Percentiles rank a stretch among this genome's conserved stretches.
Conservation (phyloP, 2,113 vertebrate genomes). For the Cottus gobio region DNA sequence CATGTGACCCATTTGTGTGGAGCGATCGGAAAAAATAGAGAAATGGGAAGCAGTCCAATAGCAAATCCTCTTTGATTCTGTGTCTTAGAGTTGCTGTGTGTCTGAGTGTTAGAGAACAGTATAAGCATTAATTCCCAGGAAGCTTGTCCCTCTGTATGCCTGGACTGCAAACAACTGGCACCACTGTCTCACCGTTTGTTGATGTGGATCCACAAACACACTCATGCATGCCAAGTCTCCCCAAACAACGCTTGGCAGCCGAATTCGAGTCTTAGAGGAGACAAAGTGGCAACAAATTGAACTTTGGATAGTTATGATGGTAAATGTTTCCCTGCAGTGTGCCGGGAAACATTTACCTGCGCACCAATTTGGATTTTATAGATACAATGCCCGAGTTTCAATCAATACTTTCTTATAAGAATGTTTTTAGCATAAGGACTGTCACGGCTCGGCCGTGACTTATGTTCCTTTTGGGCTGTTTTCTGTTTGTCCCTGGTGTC, state of each 20-base stretch:
- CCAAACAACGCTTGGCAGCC: constrained; percentile 34
- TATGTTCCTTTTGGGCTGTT: too few species aligned
- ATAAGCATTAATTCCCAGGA: constrained; percentile 49
- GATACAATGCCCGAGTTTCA: background rate
- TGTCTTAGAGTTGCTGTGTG: constrained; percentile 26
- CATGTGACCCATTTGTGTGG: background rate
- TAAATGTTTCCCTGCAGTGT: background rate
- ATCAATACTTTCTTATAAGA: background rate
- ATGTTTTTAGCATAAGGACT: too few species aligned
- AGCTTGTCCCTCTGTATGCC: constrained; percentile 36
- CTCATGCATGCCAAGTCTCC: constrained; percentile 42
- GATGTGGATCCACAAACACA: constrained; percentile 33
- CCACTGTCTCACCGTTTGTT: constrained; percentile 26
- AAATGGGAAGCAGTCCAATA: constrained; percentile 30
- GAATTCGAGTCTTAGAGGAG: constrained; percentile 25
- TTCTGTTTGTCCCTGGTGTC: too few species aligned
- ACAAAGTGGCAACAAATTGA: constrained; percentile 39
- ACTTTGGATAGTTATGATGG: constrained; percentile 5
- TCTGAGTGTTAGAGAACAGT: constrained; percentile 16
- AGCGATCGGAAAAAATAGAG: constrained; percentile 30
- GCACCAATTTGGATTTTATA: background rate
- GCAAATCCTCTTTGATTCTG: constrained; percentile 54
- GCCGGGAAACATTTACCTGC: background rate
- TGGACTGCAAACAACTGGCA: constrained; percentile 61
- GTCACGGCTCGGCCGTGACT: too few species aligned